Percentiles rank a stretch among this genome's conserved stretches.
Evolutionary conservation across 2,113 vertebrate genomes (phyloP).

Genomic region (Brachyhypopomus occidentalis): DNA sequence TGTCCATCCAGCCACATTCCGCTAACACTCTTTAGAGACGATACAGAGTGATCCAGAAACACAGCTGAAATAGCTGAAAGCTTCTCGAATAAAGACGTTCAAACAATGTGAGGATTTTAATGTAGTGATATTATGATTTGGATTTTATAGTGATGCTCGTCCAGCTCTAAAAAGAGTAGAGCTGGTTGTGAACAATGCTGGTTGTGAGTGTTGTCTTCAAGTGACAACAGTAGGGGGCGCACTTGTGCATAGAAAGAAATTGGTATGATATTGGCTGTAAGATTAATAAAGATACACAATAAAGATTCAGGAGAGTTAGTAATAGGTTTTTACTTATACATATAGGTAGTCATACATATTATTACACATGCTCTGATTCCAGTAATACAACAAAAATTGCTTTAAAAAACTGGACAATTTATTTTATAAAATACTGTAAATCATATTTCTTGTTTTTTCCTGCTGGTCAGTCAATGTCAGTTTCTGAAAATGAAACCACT

Average conservation of each 20-base stretch:
- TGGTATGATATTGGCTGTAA: too few species aligned
- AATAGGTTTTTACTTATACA: not conserved
- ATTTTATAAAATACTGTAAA: too few species aligned
- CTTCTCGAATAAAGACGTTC: not conserved
- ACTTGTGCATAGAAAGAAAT: not conserved
- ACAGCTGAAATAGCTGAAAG: not conserved
- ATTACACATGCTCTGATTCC: too few species aligned
- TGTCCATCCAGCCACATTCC: not conserved
- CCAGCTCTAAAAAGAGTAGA: not conserved
- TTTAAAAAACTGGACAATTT: too few species aligned
- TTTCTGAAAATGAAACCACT: too few species aligned
- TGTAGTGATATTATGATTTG: not conserved
- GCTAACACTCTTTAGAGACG: not conserved
- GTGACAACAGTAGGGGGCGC: constrained; percentile 23
- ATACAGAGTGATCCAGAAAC: not conserved
- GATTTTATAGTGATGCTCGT: not conserved
- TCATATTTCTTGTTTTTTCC: too few species aligned
- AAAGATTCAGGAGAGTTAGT: too few species aligned
- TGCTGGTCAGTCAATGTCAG: too few species aligned
- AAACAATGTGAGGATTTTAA: not conserved
- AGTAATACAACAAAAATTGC: too few species aligned
- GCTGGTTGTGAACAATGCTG: not conserved
- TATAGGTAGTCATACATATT: too few species aligned
- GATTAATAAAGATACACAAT: too few species aligned
- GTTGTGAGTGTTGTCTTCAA: not conserved